These are phyloP conservation scores for Zygogramma bicolorata DNA, from an alignment of 2,888 invertebrate genomes.

Conservation along the genomic window DNA sequence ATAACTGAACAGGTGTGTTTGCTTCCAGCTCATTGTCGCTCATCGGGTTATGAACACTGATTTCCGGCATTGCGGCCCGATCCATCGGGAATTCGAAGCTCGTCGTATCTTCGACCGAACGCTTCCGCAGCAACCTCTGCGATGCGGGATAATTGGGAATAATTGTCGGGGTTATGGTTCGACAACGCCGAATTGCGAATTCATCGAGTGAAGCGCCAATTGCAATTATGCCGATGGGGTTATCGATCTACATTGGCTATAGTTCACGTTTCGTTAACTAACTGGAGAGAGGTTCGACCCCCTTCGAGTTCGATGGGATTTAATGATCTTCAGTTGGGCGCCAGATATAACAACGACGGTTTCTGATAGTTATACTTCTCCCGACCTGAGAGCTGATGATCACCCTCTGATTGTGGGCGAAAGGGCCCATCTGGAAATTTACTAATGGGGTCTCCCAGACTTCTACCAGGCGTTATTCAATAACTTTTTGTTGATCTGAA, in stretches of 20 bases:
- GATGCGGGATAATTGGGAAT: slow-evolving; percentile 19
- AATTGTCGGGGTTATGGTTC: slow-evolving; percentile 15
- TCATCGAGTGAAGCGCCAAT: not conserved
- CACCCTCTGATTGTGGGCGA: too few species aligned
- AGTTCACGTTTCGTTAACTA: not conserved
- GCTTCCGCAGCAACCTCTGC: not conserved
- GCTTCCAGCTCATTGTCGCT: slow-evolving; percentile 17
- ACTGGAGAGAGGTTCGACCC: not conserved
- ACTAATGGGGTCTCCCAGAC: too few species aligned
- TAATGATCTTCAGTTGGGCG: not conserved
- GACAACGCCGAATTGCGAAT: not conserved
- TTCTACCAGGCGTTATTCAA: too few species aligned
- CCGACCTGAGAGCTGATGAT: too few species aligned
- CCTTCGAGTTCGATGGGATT: not conserved
- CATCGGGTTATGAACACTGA: slow-evolving; percentile 7
- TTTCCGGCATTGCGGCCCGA: slow-evolving; percentile 2
- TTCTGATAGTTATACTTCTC: too few species aligned
- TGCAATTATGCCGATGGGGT: not conserved
- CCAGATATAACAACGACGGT: not conserved
- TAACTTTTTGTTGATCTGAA: too few species aligned
- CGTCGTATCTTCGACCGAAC: not conserved
- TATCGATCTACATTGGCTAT: not conserved
- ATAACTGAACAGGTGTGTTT: slow-evolving; percentile 23
- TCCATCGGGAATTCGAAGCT: not conserved
- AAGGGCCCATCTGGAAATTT: too few species aligned